Percentiles rank a stretch among this genome's conserved stretches.
Conservation (phyloP, 2,797 vertebrate genomes). For the Falco biarmicus region DNA sequence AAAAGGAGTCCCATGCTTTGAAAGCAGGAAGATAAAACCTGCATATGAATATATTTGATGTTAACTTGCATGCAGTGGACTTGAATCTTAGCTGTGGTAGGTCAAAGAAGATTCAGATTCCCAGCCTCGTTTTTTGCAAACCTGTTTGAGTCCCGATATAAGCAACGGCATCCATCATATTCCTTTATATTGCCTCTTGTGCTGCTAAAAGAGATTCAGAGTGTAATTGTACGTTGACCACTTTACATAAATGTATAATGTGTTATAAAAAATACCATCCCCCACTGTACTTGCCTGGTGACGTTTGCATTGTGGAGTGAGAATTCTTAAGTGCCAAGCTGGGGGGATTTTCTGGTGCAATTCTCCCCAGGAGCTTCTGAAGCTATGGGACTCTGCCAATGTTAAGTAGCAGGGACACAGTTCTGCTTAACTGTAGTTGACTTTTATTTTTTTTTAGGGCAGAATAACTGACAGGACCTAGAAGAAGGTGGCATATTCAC, state of each 20-base stretch:
- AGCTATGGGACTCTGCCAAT: not conserved
- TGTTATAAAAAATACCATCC: not conserved
- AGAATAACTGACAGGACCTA: not conserved
- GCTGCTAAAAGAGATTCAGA: not conserved
- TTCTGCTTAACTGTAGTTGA: not conserved
- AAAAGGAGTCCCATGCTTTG: not conserved
- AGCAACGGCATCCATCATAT: not conserved
- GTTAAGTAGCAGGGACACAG: not conserved
- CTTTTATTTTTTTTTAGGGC: conserved; percentile 2
- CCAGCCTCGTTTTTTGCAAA: not conserved
- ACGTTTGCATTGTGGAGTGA: not conserved
- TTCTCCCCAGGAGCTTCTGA: not conserved
- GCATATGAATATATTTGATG: fast-evolving
- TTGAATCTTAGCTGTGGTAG: not conserved
- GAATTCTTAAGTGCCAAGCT: not conserved
- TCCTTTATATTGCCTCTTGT: not conserved
- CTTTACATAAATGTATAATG: not conserved
- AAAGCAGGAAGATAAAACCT: not conserved
- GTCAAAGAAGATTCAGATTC: not conserved
- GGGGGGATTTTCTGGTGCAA: not conserved
- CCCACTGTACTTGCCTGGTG: fast-evolving
- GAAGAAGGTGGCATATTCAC: not conserved
- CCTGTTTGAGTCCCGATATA: not conserved
- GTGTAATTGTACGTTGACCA: not conserved
- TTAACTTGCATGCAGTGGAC: not conserved